Conservation (phyloP, 2,888 invertebrate genomes). For the Schizotus pectinicornis region DNA sequence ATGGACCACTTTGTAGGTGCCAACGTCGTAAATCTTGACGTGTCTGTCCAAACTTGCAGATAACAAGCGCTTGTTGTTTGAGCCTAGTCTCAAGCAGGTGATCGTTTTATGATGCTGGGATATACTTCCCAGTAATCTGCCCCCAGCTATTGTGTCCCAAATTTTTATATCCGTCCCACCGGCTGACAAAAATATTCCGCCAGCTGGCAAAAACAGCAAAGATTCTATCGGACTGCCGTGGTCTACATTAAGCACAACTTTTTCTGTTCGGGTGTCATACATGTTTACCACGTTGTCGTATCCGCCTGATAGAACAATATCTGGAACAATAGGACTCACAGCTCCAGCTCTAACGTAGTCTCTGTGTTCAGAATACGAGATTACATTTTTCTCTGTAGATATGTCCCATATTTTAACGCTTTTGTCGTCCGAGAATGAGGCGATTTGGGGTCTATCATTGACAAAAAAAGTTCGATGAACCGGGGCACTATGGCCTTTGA, state of each 20-base stretch:
- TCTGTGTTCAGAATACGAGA: constrained; percentile 70
- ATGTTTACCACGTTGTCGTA: constrained; percentile 89
- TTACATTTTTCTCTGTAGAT: constrained; percentile 76
- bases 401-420: constrained; percentile 90
- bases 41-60: constrained; percentile 93
- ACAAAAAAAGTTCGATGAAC: constrained; percentile 86
- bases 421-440: constrained; percentile 93
- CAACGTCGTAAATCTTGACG: constrained; percentile 90
- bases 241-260: constrained; percentile 74
- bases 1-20: constrained; percentile 85
- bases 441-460: constrained; percentile 76
- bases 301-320: constrained; percentile 82
- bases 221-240: constrained; percentile 93
- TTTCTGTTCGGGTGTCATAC: constrained; percentile 81
- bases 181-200: constrained; percentile 89
- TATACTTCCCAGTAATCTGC: constrained; percentile 81
- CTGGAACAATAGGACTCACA: constrained; percentile 75
- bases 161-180: constrained; percentile 91
- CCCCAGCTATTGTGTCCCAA: constrained; percentile 92
- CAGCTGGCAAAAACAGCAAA: constrained; percentile 84
- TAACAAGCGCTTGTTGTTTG: constrained; percentile 80
- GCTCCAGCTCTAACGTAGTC: constrained; percentile 89
- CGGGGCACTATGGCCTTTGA: constrained; percentile 81
- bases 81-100: constrained; percentile 83
- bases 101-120: constrained; percentile 96